Evolutionary conservation across 2,888 invertebrate species (phyloP), one percentile per base, ranked within the genome.

Genomic region (Gymnoscelis rufifasciata): DNA sequence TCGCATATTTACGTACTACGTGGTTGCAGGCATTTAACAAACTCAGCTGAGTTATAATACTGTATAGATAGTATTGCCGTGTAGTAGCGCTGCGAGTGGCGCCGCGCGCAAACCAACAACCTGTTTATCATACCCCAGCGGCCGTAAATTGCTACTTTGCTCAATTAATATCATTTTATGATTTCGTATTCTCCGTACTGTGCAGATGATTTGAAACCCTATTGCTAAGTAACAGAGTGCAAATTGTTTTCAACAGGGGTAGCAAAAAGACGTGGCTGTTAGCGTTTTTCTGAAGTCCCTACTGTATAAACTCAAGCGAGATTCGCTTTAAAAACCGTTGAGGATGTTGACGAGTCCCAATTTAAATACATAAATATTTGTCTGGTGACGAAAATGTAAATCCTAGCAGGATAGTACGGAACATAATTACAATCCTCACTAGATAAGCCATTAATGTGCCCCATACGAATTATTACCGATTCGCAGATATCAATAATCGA

Each of bases 101-200:
- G n/a, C 38, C 3, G n/a, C 44, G 38, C 29, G 40, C 46, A 43
- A 43, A 51, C 11, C 28, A 43, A 44, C 38, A 37, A 13, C 19
- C 41, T 38, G 44, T 44, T 47, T 39, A 39, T 47, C 38, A 39
- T 47, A 39, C 44, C 45, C 40, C 35, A 38, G 30, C 24, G 43
- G 30, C 35, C n/a, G 29, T 51, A 42, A 41, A 47, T 47, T 45
- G 39, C 41, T 47, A 45, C 44, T 45, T 52, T 10, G 30, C 23
- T 38, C 42, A 42, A 52, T 48, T 52, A 45, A 47, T 52, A 35
- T 31, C 28, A 11, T 43, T 41, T 39, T 37, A 27, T 38, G 42
- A 28, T 30, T 36, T 42, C 35, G 28, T 45, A 29, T 38, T 45
- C 29, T 26, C 14, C 19, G 14, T 38, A 24, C 13, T 13, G 7